Evolutionary conservation across 2,888 invertebrate species (phyloP), one percentile per base, ranked within the genome.

Genomic region (Tanaodytes sp.): DNA sequence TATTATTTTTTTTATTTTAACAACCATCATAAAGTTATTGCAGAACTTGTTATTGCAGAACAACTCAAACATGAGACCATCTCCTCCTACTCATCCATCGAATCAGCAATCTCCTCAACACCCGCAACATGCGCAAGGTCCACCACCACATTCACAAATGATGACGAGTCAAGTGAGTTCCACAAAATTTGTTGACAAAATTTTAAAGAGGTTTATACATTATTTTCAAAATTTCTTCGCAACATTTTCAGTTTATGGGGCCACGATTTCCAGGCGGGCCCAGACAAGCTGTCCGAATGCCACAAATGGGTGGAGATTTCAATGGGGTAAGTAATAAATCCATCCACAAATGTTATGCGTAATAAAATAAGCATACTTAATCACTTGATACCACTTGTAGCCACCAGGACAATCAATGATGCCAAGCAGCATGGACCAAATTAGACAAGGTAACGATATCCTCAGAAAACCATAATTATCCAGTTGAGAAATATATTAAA

Each of bases 401-500:
- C 93, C 94, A 73, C 92, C 93, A 82, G 97, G 96, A 78, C 95
- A 95, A 83, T 96, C 95, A 62, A 95, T 97, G 93, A 97, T 97
- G 95, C 95, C 95, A 81, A 96, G 96, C 86, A 96, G 93, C 82
- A 92, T 97, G 94, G 97, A 97, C 87, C 94, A 96, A 55, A 91
- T 91, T 74, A 88, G 93, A 86, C 93, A 92, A 91, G 92, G 91
- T 91, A 55, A 23, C 4, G 23, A 23, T 4, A 23, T 23, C 8
- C n/a, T n/a, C n/a, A n/a, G n/a, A n/a, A n/a, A n/a, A n/a, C n/a
- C n/a, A n/a, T n/a, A n/a, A n/a, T n/a, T n/a, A n/a, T n/a, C n/a
- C n/a, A n/a, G n/a, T n/a, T n/a, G n/a, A n/a, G n/a, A n/a, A n/a
- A n/a, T n/a, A n/a, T n/a, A n/a, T n/a, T n/a, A n/a, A n/a, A n/a